Base-by-base conservation (phyloP, 2,113 vertebrate species). In the Scomber colias region DNA sequence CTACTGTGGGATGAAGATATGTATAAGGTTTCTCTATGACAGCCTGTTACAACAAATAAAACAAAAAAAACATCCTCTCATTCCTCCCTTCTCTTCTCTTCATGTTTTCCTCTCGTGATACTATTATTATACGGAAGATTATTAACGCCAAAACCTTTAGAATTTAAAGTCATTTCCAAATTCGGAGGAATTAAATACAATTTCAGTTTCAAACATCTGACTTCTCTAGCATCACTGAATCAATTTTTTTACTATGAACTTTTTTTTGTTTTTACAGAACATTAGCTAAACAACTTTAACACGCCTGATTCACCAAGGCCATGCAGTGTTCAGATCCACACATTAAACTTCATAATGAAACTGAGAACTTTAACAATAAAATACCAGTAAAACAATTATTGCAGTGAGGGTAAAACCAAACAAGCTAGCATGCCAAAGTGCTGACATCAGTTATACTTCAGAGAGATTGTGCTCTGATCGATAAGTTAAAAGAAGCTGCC, bases 401-500 rank as follows among this genome's bases (percentile, higher is more conserved):
- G 50, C 16, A 44, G 27, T 46, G 45, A 45, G 44, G 46, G 46
- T 65, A 17, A 65, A 55, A 63, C 2, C 48, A 1, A 64, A 64
- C 17, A 16, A 24, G 31, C 21, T 16, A 59, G 35, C 46, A 70
- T 53, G 48, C 46, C 50, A 24, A 69, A 24, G 17, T 15, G n/a
- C 46, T 31, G 13, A 71, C 30, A 72, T 4, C 45, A 62, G 48
- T 51, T 56, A 46, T 1, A 30, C 19, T 16, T 27, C 12, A n/a
- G 10, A 55, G 49, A 65, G 50, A 66, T 35, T 8, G 14, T 8
- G 1, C 45, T 40, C 16, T 31, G 21, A 21, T 21, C 21, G 21
- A 21, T 21, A 21, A 21, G 21, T 75, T 4, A 19, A 65, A 66
- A 31, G 46, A 60, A 60, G 68, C 72, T 63, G 83, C 61, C 83